Evolutionary conservation across 1,140 invertebrate genomes (phyloP).

Genomic region (Cherax destructor): DNA sequence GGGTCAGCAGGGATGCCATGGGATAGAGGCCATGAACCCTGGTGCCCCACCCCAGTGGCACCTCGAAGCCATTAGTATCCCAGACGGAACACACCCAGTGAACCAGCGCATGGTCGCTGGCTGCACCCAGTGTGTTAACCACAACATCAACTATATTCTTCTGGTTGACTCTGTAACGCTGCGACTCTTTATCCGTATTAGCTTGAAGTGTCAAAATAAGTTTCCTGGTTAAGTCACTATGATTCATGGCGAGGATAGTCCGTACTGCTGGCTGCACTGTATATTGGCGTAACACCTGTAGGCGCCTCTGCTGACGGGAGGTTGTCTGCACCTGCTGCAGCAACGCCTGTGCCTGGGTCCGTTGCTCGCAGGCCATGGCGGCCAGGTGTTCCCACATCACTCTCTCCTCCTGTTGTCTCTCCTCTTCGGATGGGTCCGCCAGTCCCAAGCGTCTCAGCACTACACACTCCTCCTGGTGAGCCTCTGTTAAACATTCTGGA

Average conservation of each 20-base stretch:
- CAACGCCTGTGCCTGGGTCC: conserved; percentile 32
- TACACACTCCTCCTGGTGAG: conserved; percentile 37
- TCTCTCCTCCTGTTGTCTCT: conserved; percentile 19
- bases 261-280: conserved; percentile 13
- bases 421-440: neutral
- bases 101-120: conserved; percentile 17
- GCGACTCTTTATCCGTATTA: neutral
- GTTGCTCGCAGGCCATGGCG: conserved; percentile 36
- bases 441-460: conserved; percentile 30
- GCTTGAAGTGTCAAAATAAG: conserved; percentile 21
- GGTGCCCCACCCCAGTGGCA: conserved; percentile 73
- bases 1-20: conserved; percentile 84
- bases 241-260: conserved; percentile 34
- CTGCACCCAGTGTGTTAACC: conserved; percentile 1
- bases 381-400: conserved; percentile 13
- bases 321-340: conserved; percentile 29
- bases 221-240: conserved; percentile 10
- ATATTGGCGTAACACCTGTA: conserved; percentile 44
- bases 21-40: conserved; percentile 81
- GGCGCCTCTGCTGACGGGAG: conserved; percentile 12
- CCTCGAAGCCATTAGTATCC: conserved; percentile 88
- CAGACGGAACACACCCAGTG: conserved; percentile 79
- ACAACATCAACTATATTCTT: conserved; percentile 41
- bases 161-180: conserved; percentile 38
- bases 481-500: conserved; percentile 31